Evolutionary conservation across 2,113 vertebrate species (phyloP).

Genomic region (Thunnus thynnus): DNA sequence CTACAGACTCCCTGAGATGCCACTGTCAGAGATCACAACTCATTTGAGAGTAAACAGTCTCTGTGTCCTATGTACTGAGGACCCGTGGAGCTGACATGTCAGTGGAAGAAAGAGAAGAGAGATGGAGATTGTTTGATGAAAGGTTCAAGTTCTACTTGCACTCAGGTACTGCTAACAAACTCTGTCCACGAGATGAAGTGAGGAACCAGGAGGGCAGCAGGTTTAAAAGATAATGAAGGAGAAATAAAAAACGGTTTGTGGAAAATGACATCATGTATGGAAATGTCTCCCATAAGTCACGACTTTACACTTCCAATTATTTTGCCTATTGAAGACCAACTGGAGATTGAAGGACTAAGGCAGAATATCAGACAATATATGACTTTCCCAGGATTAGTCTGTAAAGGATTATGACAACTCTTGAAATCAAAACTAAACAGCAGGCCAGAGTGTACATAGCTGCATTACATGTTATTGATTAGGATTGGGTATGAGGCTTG

Average conservation of each 20-base stretch:
- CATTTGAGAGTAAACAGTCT: not conserved
- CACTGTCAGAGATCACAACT: constrained; percentile 18
- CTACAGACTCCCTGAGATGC: not conserved
- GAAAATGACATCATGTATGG: not conserved
- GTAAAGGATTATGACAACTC: not conserved
- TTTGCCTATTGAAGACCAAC: not conserved
- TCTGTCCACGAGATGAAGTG: not conserved
- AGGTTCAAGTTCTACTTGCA: constrained; percentile 21
- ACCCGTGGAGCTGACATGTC: not conserved
- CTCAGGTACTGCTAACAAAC: constrained; percentile 6
- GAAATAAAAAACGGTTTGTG: too few species aligned
- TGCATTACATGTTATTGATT: constrained; percentile 16
- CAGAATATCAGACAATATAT: not conserved
- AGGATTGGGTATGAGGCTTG: not conserved
- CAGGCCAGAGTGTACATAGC: not conserved
- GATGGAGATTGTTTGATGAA: not conserved
- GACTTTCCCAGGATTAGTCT: not conserved
- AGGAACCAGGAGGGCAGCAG: not conserved
- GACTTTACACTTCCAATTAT: not conserved
- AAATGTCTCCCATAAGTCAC: not conserved
- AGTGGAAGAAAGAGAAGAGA: not conserved
- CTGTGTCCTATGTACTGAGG: not conserved
- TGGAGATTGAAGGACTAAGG: not conserved
- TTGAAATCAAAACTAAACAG: constrained; percentile 9
- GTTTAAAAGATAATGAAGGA: not conserved